Evolutionary conservation across 2,797 vertebrate species (phyloP).

Genomic region (Synaphobranchus kaupii): DNA sequence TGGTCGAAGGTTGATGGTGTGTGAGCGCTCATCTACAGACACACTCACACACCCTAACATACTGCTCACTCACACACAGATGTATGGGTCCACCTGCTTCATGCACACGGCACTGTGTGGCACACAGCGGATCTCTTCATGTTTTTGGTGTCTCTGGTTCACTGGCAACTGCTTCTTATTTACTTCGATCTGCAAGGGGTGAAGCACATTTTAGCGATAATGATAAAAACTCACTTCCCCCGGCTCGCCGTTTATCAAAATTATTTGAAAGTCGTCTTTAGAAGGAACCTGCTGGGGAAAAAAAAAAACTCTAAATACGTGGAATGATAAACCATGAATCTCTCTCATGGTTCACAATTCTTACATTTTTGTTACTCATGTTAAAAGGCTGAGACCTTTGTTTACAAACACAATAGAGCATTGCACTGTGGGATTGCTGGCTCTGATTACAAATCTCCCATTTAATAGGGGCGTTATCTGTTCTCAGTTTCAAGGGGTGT

Average conservation of each 20-base stretch:
- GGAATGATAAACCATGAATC: background rate
- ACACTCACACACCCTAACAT: background rate
- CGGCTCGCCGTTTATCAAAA: background rate
- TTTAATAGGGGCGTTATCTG: too few relatives aligned
- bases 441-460: too few relatives aligned
- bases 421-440: too few relatives aligned
- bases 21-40: constrained; percentile 27
- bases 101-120: constrained; percentile 9
- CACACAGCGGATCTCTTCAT: constrained; percentile 22
- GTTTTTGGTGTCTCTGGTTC: constrained; percentile 9
- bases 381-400: too few relatives aligned
- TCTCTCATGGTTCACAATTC: background rate
- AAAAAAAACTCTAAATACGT: background rate
- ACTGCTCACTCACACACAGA: constrained; percentile 18
- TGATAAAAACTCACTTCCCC: background rate
- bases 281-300: background rate
- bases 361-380: background rate
- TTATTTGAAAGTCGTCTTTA: background rate
- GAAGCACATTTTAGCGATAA: background rate
- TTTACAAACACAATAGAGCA: too few relatives aligned
- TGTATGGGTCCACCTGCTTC: constrained; percentile 5
- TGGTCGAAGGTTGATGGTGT: constrained; percentile 38
- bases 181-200: constrained; percentile 39
- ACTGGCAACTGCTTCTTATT: constrained; percentile 37
- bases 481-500: too few relatives aligned